Percentiles rank a stretch among this genome's conserved stretches.
Evolutionary conservation across 2,888 invertebrate species (phyloP).

Genomic region (Darwinula stevensoni): DNA sequence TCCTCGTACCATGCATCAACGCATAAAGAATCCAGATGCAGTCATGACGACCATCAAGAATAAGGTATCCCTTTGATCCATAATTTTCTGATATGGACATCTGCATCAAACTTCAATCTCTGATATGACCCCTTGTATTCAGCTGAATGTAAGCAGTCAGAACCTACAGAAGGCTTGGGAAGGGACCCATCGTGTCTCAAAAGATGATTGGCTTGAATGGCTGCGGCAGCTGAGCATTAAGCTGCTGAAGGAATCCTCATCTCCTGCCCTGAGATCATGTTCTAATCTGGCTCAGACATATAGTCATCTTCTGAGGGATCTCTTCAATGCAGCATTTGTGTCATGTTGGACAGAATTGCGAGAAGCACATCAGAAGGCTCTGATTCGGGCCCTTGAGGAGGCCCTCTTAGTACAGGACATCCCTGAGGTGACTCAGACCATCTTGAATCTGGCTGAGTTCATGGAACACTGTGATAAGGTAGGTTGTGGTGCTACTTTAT

Average conservation of each 20-base stretch:
- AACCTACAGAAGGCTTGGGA: slow-evolving; percentile 69
- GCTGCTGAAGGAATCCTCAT: slow-evolving; percentile 74
- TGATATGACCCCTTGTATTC: too few species aligned
- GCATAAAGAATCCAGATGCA: too few species aligned
- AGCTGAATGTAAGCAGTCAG: too few species aligned
- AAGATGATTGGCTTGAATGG: slow-evolving; percentile 99
- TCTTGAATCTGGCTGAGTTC: slow-evolving; percentile 89
- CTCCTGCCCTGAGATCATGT: slow-evolving; percentile 65
- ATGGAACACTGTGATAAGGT: slow-evolving; percentile 91
- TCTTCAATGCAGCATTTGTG: slow-evolving; percentile 96
- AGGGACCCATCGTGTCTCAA: slow-evolving; percentile 67
- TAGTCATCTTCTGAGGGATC: slow-evolving; percentile 71
- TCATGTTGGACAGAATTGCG: slow-evolving; percentile 94
- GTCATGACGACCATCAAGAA: too few species aligned
- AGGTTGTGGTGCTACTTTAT: too few species aligned
- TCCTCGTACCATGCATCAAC: neutral
- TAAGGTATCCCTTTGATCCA: too few species aligned
- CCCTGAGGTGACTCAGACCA: slow-evolving; percentile 81
- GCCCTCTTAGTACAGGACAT: slow-evolving; percentile 75
- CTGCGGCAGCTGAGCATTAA: slow-evolving; percentile 66
- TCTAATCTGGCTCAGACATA: slow-evolving; percentile 74
- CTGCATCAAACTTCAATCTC: neutral
- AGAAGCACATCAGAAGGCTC: slow-evolving; percentile 42
- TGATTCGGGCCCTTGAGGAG: slow-evolving; percentile 56
- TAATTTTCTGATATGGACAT: neutral